Evolutionary conservation across 2,888 invertebrate genomes (phyloP).

Genomic region (Orchesella flavescens): DNA sequence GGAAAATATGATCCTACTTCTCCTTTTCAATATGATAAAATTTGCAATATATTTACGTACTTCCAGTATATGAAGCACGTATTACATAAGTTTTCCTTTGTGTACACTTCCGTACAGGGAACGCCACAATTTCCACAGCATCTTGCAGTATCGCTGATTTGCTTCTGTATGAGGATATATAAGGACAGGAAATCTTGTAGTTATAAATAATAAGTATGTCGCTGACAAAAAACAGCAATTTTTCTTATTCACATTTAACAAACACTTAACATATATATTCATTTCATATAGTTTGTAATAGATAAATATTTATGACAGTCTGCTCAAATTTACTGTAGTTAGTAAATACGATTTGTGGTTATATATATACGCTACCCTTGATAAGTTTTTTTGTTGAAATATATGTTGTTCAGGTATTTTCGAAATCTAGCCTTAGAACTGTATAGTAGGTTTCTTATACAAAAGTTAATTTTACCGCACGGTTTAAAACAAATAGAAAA

Average conservation of each 20-base stretch:
- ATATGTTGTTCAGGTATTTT: slow-evolving; percentile 47
- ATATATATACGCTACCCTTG: background rate
- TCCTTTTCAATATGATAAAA: slow-evolving; percentile 59
- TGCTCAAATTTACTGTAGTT: slow-evolving; percentile 8
- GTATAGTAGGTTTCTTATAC: background rate
- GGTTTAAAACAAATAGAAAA: slow-evolving; percentile 54
- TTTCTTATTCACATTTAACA: slow-evolving; percentile 38
- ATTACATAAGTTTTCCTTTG: slow-evolving; percentile 85
- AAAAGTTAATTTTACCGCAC: slow-evolving; percentile 17
- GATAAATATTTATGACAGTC: slow-evolving; percentile 19
- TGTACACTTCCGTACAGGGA: slow-evolving; percentile 82
- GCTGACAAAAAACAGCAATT: background rate
- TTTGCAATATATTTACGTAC: slow-evolving; percentile 77
- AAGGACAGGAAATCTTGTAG: slow-evolving; percentile 18
- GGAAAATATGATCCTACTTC: slow-evolving; percentile 13
- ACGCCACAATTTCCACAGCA: slow-evolving; percentile 83
- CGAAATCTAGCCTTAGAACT: background rate
- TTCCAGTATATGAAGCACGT: slow-evolving; percentile 91
- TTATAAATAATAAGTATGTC: background rate
- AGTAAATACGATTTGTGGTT: slow-evolving; percentile 5
- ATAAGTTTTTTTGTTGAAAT: background rate
- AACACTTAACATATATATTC: background rate
- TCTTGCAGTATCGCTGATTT: slow-evolving; percentile 73
- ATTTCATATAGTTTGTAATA: background rate
- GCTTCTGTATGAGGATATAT: slow-evolving; percentile 72